phyloP scores from a whole-genome alignment of 2,797 vertebrate genomes.

The Pipistrellus kuhlii region DNA sequence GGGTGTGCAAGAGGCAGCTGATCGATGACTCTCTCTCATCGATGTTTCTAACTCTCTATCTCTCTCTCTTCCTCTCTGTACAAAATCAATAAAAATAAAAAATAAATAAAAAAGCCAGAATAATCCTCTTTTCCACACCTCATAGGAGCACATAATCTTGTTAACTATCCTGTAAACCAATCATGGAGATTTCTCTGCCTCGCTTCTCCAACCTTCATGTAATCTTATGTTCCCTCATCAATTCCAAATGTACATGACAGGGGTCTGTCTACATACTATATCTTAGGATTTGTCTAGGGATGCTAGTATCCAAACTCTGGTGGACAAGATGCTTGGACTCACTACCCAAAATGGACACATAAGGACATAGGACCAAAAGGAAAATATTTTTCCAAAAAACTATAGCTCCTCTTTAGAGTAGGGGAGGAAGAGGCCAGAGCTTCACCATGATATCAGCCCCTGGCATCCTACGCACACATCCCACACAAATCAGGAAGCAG shows the following conservation, averaged over 20 bases:
- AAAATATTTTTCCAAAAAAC: slow-evolving; percentile 32
- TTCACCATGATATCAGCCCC: neutral
- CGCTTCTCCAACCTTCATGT: neutral
- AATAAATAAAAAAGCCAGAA: too few relatives aligned
- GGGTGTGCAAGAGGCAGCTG: too few relatives aligned
- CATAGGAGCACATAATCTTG: neutral
- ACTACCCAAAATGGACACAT: neutral
- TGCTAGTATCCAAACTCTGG: slow-evolving; percentile 28
- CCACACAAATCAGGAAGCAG: neutral
- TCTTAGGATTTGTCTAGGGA: slow-evolving; percentile 21
- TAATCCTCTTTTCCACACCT: neutral
- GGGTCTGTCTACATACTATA: neutral
- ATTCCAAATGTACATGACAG: neutral
- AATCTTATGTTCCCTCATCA: neutral
- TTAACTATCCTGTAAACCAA: neutral
- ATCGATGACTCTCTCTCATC: too few relatives aligned
- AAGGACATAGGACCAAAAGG: neutral
- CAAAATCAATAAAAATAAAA: too few relatives aligned
- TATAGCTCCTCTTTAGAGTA: neutral
- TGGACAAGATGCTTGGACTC: neutral
- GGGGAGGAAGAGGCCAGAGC: neutral
- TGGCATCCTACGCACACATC: neutral
- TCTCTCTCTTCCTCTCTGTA: too few relatives aligned
- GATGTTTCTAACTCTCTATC: too few relatives aligned
- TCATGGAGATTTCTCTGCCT: neutral